These are phyloP conservation scores for Ptychadena robeensis DNA, from an alignment of 2,797 vertebrate species.

Conservation along the genomic window DNA sequence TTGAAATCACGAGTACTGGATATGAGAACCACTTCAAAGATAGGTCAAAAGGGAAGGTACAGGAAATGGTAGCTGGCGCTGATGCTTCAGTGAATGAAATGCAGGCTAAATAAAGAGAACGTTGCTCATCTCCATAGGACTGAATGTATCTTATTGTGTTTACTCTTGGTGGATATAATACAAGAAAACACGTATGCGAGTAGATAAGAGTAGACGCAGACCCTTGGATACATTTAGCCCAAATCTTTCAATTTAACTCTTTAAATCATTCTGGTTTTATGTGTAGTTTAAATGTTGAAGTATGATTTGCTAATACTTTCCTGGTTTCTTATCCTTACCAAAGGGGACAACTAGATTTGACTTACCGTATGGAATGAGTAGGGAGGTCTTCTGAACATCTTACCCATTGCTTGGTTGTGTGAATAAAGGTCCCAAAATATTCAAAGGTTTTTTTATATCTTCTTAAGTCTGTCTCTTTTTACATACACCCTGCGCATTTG, in stretches of 20 bases:
- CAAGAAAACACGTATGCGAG: neutral
- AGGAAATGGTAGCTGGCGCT: neutral
- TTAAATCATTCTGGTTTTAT: neutral
- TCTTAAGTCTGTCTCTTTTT: too few species aligned
- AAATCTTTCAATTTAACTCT: neutral
- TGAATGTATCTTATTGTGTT: conserved; percentile 1
- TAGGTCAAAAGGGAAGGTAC: neutral
- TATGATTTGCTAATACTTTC: too few species aligned
- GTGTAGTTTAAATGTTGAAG: neutral
- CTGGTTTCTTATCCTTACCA: too few species aligned
- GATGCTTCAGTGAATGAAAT: neutral
- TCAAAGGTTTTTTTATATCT: too few species aligned
- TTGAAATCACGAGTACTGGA: neutral
- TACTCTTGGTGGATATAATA: neutral
- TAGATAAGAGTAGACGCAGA: neutral
- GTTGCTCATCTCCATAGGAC: neutral
- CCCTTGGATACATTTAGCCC: neutral
- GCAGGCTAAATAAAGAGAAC: neutral
- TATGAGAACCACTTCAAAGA: conserved; percentile 16
- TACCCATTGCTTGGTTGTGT: too few species aligned
- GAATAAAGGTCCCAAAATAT: too few species aligned
- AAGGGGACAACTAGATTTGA: too few species aligned
- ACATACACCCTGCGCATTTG: too few species aligned
- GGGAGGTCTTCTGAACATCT: too few species aligned
- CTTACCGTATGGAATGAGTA: too few species aligned